Percentiles rank a stretch among this genome's conserved stretches.
phyloP scores from a whole-genome alignment of 2,113 vertebrate species.

The Anoplopoma fimbria region DNA sequence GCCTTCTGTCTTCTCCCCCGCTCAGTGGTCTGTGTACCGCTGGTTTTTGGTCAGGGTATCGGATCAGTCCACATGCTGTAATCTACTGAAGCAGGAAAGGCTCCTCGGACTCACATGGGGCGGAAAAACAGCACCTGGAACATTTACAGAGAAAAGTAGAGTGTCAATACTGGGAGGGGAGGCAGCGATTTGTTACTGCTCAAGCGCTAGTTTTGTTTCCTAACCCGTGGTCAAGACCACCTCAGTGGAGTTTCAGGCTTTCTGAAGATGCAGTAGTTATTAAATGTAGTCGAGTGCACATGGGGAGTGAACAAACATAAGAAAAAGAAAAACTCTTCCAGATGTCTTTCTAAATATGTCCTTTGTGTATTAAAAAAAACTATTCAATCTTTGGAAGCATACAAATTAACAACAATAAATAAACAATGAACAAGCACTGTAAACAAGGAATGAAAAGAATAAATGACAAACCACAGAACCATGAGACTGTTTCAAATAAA shows the following conservation, averaged over 20 bases:
- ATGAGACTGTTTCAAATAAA: background rate
- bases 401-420: background rate
- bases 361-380: background rate
- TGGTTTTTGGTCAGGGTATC: constrained; percentile 59
- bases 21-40: constrained; percentile 50
- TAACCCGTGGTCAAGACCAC: constrained; percentile 15
- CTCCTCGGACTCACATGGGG: constrained; percentile 44
- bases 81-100: constrained; percentile 45
- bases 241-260: background rate
- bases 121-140: constrained; percentile 58
- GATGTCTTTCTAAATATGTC: background rate
- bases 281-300: constrained; percentile 5
- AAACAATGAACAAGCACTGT: background rate
- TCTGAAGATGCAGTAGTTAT: constrained; percentile 5
- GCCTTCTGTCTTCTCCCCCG: constrained; percentile 31
- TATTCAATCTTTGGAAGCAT: background rate
- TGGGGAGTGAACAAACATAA: background rate
- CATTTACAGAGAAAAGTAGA: constrained; percentile 53
- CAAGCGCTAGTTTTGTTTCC: constrained; percentile 1
- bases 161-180: constrained; percentile 52
- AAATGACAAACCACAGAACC: background rate
- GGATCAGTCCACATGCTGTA: constrained; percentile 68
- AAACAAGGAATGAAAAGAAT: background rate
- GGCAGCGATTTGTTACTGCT: constrained; percentile 41
- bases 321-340: background rate